Evolutionary conservation across 2,888 invertebrate genomes (phyloP), one percentile per base, ranked within the genome.

Genomic region (Pachycephus smyrnensis): DNA sequence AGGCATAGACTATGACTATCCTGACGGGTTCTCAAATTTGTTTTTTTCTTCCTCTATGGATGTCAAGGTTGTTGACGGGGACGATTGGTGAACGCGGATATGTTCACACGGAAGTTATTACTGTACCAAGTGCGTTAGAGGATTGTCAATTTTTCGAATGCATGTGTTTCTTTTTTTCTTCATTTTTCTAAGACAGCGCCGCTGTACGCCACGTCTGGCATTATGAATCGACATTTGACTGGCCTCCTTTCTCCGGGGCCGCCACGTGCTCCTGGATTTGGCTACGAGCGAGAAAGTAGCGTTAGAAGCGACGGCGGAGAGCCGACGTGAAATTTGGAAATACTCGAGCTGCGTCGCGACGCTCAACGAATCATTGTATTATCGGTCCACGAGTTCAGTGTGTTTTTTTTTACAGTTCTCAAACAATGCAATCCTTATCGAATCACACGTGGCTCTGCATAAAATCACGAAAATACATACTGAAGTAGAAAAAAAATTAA

Each of bases 191-290:
- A 9, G 55, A 55, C 55, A 55, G 55, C 23, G 55, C 23, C 9
- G 55, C 55, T 9, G 9, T 15, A 23, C 6, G 23, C 55, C 2
- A 55, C 55, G 55, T 55, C 55, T 55, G 55, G 71, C 32, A 31
- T 31, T 32, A 32, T 23, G 71, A 76, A 82, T 77, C 81, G 84
- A 82, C 83, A 83, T 85, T 85, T 82, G 80, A 80, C 80, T 83
- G 85, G 80, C 85, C 85, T 85, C 85, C 84, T 84, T 85, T 84
- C 83, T 81, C 80, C 69, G 71, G 15, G 71, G 4, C 33, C 9
- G 71, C 71, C 71, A 71, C 71, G 71, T 71, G 71, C 12, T 71
- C 71, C 32, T 33, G 71, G 71, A 71, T 71, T 71, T 33, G 71
- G 71, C 71, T 33, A 33, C 31, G 23, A 33, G 31, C 71, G 71